phyloP scores from a whole-genome alignment of 2,888 invertebrate genomes.

The Odontothrips loti region DNA sequence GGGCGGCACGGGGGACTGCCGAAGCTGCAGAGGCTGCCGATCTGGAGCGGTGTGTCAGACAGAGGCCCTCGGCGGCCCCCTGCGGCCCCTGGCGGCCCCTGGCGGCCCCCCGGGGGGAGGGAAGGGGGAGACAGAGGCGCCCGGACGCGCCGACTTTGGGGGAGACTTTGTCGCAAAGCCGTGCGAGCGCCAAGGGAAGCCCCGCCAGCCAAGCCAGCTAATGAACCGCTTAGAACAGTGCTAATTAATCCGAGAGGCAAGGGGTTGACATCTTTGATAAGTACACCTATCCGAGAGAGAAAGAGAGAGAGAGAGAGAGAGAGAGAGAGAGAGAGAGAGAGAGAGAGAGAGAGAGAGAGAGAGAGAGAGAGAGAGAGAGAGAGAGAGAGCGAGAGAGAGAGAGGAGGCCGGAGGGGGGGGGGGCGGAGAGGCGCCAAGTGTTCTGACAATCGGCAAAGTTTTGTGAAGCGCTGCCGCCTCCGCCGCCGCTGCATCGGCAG shows the following conservation, averaged over 20 bases:
- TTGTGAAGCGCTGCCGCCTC: background rate
- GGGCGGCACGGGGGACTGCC: background rate
- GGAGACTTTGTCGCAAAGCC: too few species aligned
- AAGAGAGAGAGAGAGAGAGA: background rate
- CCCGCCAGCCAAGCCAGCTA: too few species aligned
- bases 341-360: slow-evolving; percentile 18
- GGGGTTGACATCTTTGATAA: too few species aligned
- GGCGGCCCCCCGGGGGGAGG: too few species aligned
- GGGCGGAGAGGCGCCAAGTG: too few species aligned
- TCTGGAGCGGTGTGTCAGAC: background rate
- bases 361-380: slow-evolving; percentile 15
- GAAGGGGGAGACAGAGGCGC: too few species aligned
- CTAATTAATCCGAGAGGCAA: too few species aligned
- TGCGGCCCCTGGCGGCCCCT: too few species aligned
- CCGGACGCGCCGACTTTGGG: too few species aligned
- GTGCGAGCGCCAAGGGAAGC: too few species aligned
- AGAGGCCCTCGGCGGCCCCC: too few species aligned
- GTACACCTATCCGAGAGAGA: background rate
- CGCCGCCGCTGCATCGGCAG: background rate
- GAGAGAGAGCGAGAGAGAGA: background rate
- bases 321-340: background rate
- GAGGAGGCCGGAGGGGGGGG: background rate
- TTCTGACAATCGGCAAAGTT: background rate
- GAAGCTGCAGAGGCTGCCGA: background rate
- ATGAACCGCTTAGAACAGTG: too few species aligned